Evolutionary conservation across 2,797 vertebrate genomes (phyloP).

Genomic region (Microctenopoma lineatum): DNA sequence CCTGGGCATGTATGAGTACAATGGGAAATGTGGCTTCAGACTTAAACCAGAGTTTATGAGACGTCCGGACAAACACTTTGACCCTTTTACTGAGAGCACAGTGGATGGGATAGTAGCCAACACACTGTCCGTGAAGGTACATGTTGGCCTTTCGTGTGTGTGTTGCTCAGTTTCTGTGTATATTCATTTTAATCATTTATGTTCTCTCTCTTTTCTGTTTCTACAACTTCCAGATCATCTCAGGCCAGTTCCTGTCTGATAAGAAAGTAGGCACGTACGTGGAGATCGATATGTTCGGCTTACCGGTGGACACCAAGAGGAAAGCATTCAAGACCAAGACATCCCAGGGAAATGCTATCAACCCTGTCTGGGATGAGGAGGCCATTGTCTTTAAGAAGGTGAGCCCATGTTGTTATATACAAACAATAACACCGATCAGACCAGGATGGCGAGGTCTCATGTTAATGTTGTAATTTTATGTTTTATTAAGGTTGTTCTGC

Average conservation of each 20-base stretch:
- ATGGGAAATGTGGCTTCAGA: slow-evolving; percentile 94
- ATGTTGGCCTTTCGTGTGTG: neutral
- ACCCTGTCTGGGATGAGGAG: slow-evolving; percentile 98
- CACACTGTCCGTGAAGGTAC: slow-evolving; percentile 96
- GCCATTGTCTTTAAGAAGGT: slow-evolving; percentile 98
- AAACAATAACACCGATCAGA: neutral
- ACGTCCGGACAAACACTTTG: slow-evolving; percentile 96
- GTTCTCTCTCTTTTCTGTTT: neutral
- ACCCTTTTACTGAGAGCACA: slow-evolving; percentile 95
- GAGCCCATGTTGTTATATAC: slow-evolving; percentile 7
- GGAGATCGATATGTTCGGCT: slow-evolving; percentile 97
- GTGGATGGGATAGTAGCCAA: slow-evolving; percentile 98
- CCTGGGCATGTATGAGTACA: slow-evolving; percentile 98
- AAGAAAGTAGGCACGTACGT: slow-evolving; percentile 96
- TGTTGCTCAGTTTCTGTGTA: neutral
- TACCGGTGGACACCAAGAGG: slow-evolving; percentile 96
- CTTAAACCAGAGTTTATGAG: slow-evolving; percentile 99
- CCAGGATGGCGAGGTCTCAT: neutral
- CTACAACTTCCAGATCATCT: slow-evolving; percentile 88
- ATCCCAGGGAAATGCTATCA: slow-evolving; percentile 94
- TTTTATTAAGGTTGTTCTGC: slow-evolving; percentile 89
- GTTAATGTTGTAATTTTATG: neutral
- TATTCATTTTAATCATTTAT: neutral
- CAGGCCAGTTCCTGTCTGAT: slow-evolving; percentile 97
- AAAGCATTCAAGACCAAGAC: slow-evolving; percentile 98